Evolutionary conservation across 2,113 vertebrate genomes (phyloP), one percentile per base, ranked within the genome.

Genomic region (Ariopsis seemanni): DNA sequence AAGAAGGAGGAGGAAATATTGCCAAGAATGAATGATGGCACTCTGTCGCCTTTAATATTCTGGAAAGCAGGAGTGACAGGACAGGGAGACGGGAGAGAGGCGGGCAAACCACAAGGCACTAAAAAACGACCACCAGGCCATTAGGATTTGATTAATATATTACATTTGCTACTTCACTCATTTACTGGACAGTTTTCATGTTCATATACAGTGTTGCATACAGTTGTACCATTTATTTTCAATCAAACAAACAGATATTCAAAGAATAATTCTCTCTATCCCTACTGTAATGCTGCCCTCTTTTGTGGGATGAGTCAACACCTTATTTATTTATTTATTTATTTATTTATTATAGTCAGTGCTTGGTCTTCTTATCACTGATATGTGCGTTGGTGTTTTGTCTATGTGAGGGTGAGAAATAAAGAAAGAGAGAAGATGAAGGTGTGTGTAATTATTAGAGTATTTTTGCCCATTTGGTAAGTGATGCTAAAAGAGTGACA

Each of bases 21-120:
- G 67, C n/a, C 20, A 11, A 71, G 69, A 65, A 81, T 84, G 71
- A 92, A 89, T 93, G 93, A 94, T 92, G 91, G 90, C 42, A 63
- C 60, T 86, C 85, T 83, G 88, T 89, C 85, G 79, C 11, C 65
- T 93, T 90, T 93, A 92, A 93, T 93, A 93, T 92, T 90, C 62
- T 85, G 82, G 78, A 91, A 93, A 89, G 86, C 60, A 84, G 80
- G 83, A 89, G 87, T 85, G 86, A 91, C 86, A 85, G 72, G 83
- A 88, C 89, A 89, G 85, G 55, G 80, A 83, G 62, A 85, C 53
- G n/a, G 82, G n/a, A 79, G 85, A 42, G 81, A 62, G 69, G 60
- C 65, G 81, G 84, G 2, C 5, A 48, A 25, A 62, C 20, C 30
- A 6, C 27, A 34, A 57, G 42, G 15, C 65, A 85, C 74, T 90